A percentile compares a stretch with the other conserved stretches of the same genome.
Conservation (phyloP, 2,113 vertebrate species). For the Limanda limanda region DNA sequence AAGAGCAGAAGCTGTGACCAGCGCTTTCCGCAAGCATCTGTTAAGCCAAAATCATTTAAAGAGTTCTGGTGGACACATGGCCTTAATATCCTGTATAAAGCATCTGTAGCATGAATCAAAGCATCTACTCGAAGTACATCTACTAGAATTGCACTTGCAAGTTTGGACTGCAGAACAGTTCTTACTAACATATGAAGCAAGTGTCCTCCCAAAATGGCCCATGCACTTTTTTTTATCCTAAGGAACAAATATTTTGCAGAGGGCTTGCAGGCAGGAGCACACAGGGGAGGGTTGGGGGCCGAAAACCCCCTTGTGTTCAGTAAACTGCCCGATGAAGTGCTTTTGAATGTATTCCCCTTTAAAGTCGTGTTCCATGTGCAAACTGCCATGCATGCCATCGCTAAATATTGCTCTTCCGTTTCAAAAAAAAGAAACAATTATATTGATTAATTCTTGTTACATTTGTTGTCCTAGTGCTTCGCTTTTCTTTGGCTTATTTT, state of each 20-base stretch:
- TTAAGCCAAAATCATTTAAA: neutral
- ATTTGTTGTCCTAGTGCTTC: slow-evolving; percentile 91
- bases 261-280: slow-evolving; percentile 51
- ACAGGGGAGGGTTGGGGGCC: slow-evolving; percentile 12
- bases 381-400: slow-evolving; percentile 94
- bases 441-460: slow-evolving; percentile 89
- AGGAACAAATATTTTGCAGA: slow-evolving; percentile 69
- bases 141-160: slow-evolving; percentile 52
- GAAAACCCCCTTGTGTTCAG: slow-evolving; percentile 48
- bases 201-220: slow-evolving; percentile 64
- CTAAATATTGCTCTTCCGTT: slow-evolving; percentile 90
- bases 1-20: slow-evolving; percentile 1
- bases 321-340: slow-evolving; percentile 73
- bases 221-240: slow-evolving; percentile 62
- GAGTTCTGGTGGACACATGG: slow-evolving; percentile 68
- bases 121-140: slow-evolving; percentile 27
- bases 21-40: slow-evolving; percentile 12
- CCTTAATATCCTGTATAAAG: slow-evolving; percentile 42
- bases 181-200: slow-evolving; percentile 60
- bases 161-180: slow-evolving; percentile 81
- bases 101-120: slow-evolving; percentile 58
- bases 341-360: slow-evolving; percentile 90
- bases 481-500: slow-evolving; percentile 83
- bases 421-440: slow-evolving; percentile 72
- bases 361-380: slow-evolving; percentile 94